A percentile compares a stretch with the other conserved stretches of the same genome.
phyloP scores from a whole-genome alignment of 2,888 invertebrate species.

The Pilophorus perplexus region DNA sequence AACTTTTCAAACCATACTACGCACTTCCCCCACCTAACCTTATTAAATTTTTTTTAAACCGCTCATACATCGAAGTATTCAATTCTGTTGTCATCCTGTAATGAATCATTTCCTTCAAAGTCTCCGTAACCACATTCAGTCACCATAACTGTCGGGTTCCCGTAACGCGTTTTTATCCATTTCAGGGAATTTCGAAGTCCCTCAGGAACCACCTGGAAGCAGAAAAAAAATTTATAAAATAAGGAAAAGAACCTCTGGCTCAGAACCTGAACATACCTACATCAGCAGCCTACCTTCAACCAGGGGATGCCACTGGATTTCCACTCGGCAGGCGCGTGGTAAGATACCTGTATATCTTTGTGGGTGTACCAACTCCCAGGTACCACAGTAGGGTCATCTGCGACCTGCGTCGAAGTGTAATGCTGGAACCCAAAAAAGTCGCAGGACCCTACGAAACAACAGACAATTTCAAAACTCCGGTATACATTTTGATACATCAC shows the following conservation, averaged over 20 bases:
- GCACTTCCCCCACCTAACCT: background rate
- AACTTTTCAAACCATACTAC: too few relatives aligned
- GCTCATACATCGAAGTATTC: conserved; percentile 54
- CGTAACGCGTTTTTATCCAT: conserved; percentile 45
- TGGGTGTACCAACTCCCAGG: background rate
- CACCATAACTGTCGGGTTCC: conserved; percentile 42
- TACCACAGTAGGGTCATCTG: conserved; percentile 13
- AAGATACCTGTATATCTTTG: background rate
- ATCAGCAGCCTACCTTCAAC: conserved; percentile 17
- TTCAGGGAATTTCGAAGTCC: conserved; percentile 43
- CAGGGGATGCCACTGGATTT: conserved; percentile 10
- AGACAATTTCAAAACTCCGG: too few relatives aligned
- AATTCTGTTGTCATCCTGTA: conserved; percentile 54
- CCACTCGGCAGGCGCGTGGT: background rate
- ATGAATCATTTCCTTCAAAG: conserved; percentile 20
- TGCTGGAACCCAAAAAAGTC: conserved; percentile 43
- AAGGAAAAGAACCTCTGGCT: too few relatives aligned
- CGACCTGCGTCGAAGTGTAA: conserved; percentile 37
- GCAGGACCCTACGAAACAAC: conserved; percentile 35
- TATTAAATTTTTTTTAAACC: background rate
- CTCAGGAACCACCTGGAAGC: conserved; percentile 41
- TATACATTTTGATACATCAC: too few relatives aligned
- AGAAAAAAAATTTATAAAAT: too few relatives aligned
- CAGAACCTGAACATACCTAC: too few relatives aligned
- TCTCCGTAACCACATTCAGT: conserved; percentile 47